Conservation (phyloP, 2,888 invertebrate genomes). For the Argyresthia albistria region DNA sequence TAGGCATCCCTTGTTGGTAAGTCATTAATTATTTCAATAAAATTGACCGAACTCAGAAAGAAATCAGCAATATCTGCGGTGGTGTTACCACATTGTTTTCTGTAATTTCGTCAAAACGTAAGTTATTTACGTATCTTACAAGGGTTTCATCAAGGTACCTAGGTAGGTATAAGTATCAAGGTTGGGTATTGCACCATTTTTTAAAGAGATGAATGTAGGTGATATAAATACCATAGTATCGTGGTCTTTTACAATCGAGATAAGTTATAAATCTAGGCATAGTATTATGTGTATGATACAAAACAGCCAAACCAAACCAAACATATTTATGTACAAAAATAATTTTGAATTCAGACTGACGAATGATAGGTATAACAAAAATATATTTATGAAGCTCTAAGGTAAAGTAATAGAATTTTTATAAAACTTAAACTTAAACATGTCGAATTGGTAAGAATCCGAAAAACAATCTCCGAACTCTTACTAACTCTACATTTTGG, state of each 20-base stretch:
- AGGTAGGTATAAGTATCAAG: background rate
- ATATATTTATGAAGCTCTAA: background rate
- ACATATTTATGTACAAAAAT: conserved; percentile 9
- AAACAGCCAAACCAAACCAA: conserved; percentile 6
- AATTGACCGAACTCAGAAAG: no score
- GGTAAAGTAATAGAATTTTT: background rate
- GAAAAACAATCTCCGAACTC: background rate
- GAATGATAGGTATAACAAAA: conserved; percentile 1
- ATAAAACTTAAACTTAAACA: background rate
- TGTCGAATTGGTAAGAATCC: background rate
- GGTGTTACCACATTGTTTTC: no score
- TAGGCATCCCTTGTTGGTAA: no score
- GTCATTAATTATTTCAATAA: no score
- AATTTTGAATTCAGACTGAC: conserved; percentile 23
- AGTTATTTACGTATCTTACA: background rate
- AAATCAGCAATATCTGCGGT: no score
- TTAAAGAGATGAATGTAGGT: background rate
- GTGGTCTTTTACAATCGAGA: no score
- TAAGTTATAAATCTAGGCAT: no score
- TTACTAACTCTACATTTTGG: background rate
- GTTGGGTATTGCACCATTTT: background rate
- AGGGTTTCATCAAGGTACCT: background rate
- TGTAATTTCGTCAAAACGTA: background rate
- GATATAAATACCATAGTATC: background rate
- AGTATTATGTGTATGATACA: background rate